A percentile compares a stretch with the other conserved stretches of the same genome.
Conservation (phyloP, 2,888 invertebrate species). For the Eilema sororculum region DNA sequence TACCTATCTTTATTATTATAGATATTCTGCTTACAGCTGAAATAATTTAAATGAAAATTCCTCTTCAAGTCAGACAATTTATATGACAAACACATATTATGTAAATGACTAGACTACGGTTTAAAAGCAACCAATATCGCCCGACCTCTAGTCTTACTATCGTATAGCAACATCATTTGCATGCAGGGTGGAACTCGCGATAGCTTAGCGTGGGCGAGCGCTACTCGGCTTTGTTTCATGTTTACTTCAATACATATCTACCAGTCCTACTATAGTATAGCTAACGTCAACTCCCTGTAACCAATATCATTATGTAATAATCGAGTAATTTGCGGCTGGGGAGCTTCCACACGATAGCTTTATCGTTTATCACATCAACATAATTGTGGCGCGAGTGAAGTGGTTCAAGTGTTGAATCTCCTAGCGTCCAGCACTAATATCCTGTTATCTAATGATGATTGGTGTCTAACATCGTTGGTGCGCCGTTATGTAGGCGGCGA, state of each 20-base stretch:
- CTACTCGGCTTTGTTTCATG: slow-evolving; percentile 39
- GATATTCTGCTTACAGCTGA: not conserved
- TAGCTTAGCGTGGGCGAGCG: slow-evolving; percentile 74
- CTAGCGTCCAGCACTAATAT: slow-evolving; percentile 73
- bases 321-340: slow-evolving; percentile 18
- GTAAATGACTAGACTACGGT: slow-evolving; percentile 15
- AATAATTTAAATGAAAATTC: not conserved
- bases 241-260: slow-evolving; percentile 37
- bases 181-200: slow-evolving; percentile 74
- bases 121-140: slow-evolving; percentile 39
- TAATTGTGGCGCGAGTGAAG: slow-evolving; percentile 69
- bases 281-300: slow-evolving; percentile 18
- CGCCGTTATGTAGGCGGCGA: slow-evolving; percentile 80
- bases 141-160: slow-evolving; percentile 52
- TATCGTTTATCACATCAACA: slow-evolving; percentile 55
- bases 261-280: slow-evolving; percentile 32
- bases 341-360: slow-evolving; percentile 34
- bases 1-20: too few relatives aligned
- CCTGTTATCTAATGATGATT: slow-evolving; percentile 82
- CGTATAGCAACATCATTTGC: slow-evolving; percentile 71
- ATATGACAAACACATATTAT: not conserved
- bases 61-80: not conserved
- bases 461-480: slow-evolving; percentile 74
- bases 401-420: slow-evolving; percentile 70
- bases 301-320: slow-evolving; percentile 29